phyloP scores from a whole-genome alignment of 2,113 vertebrate species.

The Marmota flaviventris region DNA sequence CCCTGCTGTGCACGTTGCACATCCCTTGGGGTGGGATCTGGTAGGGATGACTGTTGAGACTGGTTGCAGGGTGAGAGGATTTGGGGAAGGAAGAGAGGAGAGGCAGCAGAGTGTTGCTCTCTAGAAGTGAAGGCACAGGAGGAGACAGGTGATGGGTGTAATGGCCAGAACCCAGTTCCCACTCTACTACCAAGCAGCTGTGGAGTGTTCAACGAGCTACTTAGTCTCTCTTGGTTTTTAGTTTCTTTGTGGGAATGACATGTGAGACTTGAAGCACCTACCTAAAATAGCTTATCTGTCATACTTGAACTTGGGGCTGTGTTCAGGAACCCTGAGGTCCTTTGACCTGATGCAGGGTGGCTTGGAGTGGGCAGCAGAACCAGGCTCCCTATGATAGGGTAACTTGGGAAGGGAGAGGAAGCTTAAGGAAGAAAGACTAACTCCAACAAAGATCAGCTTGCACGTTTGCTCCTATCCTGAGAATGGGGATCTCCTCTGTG shows the following conservation, averaged over 20 bases:
- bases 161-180: neutral
- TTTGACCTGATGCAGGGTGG: neutral
- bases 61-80: neutral
- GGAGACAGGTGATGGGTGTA: neutral
- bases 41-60: neutral
- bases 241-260: neutral
- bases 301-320: neutral
- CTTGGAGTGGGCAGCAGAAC: neutral
- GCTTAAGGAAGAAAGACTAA: neutral
- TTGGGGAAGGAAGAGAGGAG: neutral
- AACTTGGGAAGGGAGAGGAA: neutral
- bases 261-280: neutral
- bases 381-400: neutral
- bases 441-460: neutral
- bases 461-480: neutral
- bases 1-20: neutral
- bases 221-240: neutral
- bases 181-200: neutral
- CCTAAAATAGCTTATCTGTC: neutral
- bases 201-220: neutral
- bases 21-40: neutral
- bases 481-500: conserved; percentile 21
- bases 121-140: neutral
- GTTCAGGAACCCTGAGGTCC: neutral
- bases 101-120: neutral